Percentiles rank a stretch among this genome's conserved stretches.
Evolutionary conservation across 2,113 vertebrate genomes (phyloP).

Genomic region (Bombycilla garrulus): DNA sequence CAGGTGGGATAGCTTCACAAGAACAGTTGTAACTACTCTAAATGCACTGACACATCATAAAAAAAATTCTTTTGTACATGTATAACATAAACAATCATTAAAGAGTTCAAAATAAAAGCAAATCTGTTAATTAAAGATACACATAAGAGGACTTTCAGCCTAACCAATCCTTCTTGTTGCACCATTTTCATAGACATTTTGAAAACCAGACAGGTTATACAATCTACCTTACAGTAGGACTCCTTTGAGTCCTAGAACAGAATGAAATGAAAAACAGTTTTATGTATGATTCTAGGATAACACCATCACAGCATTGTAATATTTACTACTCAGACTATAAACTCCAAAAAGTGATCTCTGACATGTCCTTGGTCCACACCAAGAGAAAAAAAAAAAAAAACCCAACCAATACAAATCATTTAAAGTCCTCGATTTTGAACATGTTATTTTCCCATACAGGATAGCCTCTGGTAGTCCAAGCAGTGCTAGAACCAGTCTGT

Average conservation of each 20-base stretch:
- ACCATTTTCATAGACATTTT: neutral
- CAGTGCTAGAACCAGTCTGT: neutral
- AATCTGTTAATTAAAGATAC: neutral
- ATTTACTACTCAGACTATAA: neutral
- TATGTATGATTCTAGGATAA: neutral
- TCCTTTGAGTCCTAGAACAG: neutral
- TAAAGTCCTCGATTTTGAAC: neutral
- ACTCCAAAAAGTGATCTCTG: neutral
- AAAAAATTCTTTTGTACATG: neutral
- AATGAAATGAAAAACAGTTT: neutral
- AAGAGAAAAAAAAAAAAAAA: neutral
- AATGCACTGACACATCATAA: neutral
- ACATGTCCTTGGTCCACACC: neutral
- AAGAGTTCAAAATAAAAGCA: neutral
- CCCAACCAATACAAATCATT: fast-evolving
- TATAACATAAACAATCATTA: neutral
- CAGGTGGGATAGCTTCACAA: neutral
- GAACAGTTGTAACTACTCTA: neutral
- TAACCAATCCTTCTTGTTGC: neutral
- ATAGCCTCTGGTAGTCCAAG: neutral
- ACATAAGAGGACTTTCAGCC: neutral
- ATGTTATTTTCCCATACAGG: neutral
- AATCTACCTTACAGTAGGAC: neutral
- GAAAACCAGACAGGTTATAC: neutral
- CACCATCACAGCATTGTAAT: neutral